These are phyloP conservation scores for Eriocheir sinensis DNA, from an alignment of 1,140 invertebrate genomes.

Conservation along the genomic window DNA sequence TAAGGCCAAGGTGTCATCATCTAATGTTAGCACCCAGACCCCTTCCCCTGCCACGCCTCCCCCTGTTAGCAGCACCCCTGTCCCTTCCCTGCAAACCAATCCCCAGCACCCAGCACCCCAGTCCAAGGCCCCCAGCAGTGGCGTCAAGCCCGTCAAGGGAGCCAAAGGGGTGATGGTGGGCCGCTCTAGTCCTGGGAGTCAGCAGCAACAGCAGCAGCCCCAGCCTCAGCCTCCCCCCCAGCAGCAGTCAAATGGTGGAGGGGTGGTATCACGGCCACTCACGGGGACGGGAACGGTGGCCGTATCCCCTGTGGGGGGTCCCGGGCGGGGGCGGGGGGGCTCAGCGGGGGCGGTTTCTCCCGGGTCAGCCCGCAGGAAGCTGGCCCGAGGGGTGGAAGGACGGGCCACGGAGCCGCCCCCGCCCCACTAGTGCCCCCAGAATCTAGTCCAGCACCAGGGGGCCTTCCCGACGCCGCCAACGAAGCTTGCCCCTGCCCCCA, in stretches of 20 bases:
- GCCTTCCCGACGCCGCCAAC: constrained; percentile 59
- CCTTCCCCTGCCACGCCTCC: constrained; percentile 44
- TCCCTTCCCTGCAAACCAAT: constrained; percentile 47
- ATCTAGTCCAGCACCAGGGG: constrained; percentile 75
- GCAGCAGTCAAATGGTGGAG: constrained; percentile 76
- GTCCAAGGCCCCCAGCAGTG: constrained; percentile 70
- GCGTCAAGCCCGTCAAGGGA: constrained; percentile 73
- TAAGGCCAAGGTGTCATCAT: constrained; percentile 55
- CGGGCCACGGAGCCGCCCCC: constrained; percentile 84
- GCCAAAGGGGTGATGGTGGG: constrained; percentile 71
- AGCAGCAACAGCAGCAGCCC: constrained; percentile 69
- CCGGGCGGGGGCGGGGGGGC: constrained; percentile 65
- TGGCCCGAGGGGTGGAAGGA: constrained; percentile 83
- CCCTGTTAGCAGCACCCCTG: constrained; percentile 42
- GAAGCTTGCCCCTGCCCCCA: constrained; percentile 72
- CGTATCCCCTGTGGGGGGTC: constrained; percentile 73
- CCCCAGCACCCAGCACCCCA: constrained; percentile 54
- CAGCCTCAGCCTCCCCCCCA: constrained; percentile 65
- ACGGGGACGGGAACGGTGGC: constrained; percentile 74
- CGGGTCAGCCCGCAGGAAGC: constrained; percentile 82
- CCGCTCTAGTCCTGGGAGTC: constrained; percentile 74
- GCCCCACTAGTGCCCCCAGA: constrained; percentile 82
- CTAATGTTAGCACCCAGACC: constrained; percentile 68
- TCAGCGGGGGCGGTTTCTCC: constrained; percentile 70
- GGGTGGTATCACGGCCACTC: constrained; percentile 75